These are phyloP conservation scores for Ardeotis arabs DNA, from an alignment of 2,113 vertebrate genomes.

Conservation along the genomic window DNA sequence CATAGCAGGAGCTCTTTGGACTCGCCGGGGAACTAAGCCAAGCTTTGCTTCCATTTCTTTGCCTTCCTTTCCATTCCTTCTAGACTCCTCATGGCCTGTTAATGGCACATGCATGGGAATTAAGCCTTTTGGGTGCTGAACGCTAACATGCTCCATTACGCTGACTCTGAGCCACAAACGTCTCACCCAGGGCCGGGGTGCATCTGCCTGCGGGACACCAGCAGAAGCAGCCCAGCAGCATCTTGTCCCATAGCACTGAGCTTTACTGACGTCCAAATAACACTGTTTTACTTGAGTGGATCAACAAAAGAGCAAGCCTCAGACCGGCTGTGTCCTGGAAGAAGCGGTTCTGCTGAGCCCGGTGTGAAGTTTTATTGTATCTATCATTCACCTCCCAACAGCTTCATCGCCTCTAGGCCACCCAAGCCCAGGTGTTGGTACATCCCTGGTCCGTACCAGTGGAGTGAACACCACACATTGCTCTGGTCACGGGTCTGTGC, in stretches of 20 bases:
- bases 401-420: accelerated
- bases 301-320: not conserved
- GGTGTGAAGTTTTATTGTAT: not conserved
- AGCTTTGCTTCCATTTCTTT: not conserved
- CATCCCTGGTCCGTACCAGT: not conserved
- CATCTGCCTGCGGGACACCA: accelerated
- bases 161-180: not conserved
- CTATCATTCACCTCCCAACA: not conserved
- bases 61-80: not conserved
- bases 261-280: not conserved
- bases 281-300: not conserved
- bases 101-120: not conserved
- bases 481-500: not conserved
- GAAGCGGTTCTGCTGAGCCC: not conserved
- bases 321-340: not conserved
- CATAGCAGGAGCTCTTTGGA: not conserved
- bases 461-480: accelerated
- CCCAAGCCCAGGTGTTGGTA: not conserved
- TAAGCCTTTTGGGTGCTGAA: not conserved
- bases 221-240: not conserved
- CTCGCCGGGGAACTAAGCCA: not conserved
- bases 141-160: not conserved
- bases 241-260: not conserved
- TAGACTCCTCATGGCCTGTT: not conserved
- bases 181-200: not conserved